Evolutionary conservation across 1,140 invertebrate genomes (phyloP).

Genomic region (Contarinia nasturtii): DNA sequence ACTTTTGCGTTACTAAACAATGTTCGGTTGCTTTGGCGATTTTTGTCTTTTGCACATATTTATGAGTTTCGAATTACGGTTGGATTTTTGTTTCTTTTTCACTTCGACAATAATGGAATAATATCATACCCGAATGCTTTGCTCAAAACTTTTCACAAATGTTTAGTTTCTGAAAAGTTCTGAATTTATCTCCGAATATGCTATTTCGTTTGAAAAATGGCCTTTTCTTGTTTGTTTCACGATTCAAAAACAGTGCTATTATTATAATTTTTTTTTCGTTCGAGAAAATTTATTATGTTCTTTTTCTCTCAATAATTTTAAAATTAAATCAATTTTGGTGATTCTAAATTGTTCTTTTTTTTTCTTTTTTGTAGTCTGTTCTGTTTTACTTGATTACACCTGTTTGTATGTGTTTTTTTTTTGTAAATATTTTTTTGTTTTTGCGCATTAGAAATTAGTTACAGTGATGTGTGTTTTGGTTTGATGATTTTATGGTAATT

Average conservation of each 20-base stretch:
- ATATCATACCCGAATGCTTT: too few species aligned
- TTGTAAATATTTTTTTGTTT: too few species aligned
- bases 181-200: conserved; percentile 5
- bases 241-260: neutral
- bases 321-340: neutral
- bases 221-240: conserved; percentile 6
- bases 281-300: too few species aligned
- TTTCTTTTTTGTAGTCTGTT: neutral
- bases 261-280: neutral
- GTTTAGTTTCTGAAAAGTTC: too few species aligned
- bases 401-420: conserved; percentile 4
- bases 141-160: too few species aligned
- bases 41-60: neutral
- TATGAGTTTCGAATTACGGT: too few species aligned
- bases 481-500: neutral
- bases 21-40: neutral
- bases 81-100: neutral
- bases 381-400: neutral
- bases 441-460: too few species aligned
- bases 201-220: conserved; percentile 10
- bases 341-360: neutral
- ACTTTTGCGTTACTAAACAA: neutral
- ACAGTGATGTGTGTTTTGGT: too few species aligned
- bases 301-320: too few species aligned
- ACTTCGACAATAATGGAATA: too few species aligned